These are phyloP conservation scores for Lithobates sylvaticus DNA, from an alignment of 2,797 vertebrate species.

Conservation along the genomic window DNA sequence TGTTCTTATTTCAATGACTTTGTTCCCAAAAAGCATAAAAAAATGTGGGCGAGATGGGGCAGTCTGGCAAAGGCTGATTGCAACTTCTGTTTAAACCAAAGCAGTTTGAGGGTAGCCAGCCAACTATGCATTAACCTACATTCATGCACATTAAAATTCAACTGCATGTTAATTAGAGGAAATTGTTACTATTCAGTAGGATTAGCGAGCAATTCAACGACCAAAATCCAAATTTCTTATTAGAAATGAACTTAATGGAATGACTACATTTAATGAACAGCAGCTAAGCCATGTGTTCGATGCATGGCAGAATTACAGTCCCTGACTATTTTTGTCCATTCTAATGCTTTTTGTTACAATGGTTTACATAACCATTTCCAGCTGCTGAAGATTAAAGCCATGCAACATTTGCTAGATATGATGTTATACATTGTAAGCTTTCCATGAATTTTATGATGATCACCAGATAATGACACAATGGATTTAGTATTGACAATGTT, in stretches of 20 bases:
- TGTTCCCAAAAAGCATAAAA: background rate
- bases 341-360: background rate
- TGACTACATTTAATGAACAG: background rate
- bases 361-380: slow-evolving; percentile 9
- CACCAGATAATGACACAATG: slow-evolving; percentile 18
- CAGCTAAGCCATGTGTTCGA: background rate
- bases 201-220: background rate
- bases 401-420: slow-evolving; percentile 1
- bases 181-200: slow-evolving; percentile 9
- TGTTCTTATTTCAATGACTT: background rate
- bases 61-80: background rate
- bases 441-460: slow-evolving; percentile 9
- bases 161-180: slow-evolving; percentile 30
- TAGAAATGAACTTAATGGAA: background rate
- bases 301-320: background rate
- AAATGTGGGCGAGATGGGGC: background rate
- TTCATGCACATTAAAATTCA: slow-evolving; percentile 18
- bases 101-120: background rate
- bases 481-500: background rate
- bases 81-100: background rate
- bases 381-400: slow-evolving; percentile 42
- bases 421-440: background rate
- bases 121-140: slow-evolving; percentile 43
- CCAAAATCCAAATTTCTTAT: background rate
- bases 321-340: background rate